Evolutionary conservation across 2,797 vertebrate species (phyloP), one percentile per base, ranked within the genome.

Genomic region (Microchirus variegatus): DNA sequence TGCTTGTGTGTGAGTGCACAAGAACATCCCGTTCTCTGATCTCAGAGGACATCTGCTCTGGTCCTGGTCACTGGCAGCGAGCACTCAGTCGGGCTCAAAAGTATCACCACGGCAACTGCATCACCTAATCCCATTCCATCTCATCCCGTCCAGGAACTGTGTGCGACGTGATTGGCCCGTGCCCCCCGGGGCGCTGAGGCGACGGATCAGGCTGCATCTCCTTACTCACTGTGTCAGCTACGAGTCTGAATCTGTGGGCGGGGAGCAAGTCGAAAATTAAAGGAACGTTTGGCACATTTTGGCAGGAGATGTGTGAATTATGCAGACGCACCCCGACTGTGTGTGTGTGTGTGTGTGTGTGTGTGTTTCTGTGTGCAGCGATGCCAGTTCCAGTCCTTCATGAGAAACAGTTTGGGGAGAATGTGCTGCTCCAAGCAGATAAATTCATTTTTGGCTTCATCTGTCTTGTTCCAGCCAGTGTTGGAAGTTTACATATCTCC

Each of bases 161-260:
- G 70, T 58, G 84, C 55, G 62, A 85, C 17, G 70, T 86, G 87
- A 90, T 89, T 89, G 84, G 89, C 67, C 80, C 36, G 76, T 59
- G 74, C 78, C 82, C 78, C 41, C 80, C 45, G 73, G 81, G 84
- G 88, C 73, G 64, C 65, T 22, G 63, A 73, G 79, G 77, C 78
- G 73, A 71, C 66, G 63, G 75, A 78, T 89, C 87, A 75, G 79
- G 66, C 78, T 35, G 70, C 70, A 62, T 74, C 66, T 84, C 83
- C 85, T 88, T 80, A 86, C 88, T 87, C 70, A 73, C 77, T 72
- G 83, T 91, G 91, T 90, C 90, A 92, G 89, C 83, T 73, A 77
- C 48, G 77, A 77, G 76, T 87, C 63, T 7, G 67, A 77, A 73
- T 83, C 77, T 70, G 78, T 80, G 79, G 78, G 81, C 67, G 81